Evolutionary conservation across 2,113 vertebrate genomes (phyloP), one percentile per base, ranked within the genome.

Genomic region (Leptobrachium leishanense): DNA sequence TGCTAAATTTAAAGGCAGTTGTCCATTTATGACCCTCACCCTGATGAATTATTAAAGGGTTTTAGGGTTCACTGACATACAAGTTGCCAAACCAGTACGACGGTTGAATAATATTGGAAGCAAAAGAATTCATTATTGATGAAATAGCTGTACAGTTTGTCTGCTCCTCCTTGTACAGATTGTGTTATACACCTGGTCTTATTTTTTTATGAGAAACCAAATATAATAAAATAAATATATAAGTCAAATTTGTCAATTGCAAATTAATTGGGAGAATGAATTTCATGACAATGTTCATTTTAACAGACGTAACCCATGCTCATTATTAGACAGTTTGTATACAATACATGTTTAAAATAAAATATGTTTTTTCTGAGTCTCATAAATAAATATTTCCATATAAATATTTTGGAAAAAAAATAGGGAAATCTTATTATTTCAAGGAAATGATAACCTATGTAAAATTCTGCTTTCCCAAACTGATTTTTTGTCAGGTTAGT

Each of bases 141-240:
- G 67, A 55, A 73, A 79, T 72, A 57, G 77, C 71, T 68, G 70
- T 74, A 79, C 50, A 59, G 72, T 74, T 54, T 67, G 69, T 68
- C 71, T 74, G 71, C 68, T 80, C 43, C 72, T 68, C 65, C 78
- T 68, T 80, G 71, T 74, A 68, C 78, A 80, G 71, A 80, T 68
- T 74, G 70, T 74, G 78, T 74, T 74, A 80, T 68, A 80, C 66
- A 80, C 64, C 65, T 55, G 53, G 72, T 68, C 71, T 72, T 74
- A 80, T 80, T 80, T 80, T 78, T 80, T 74, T 74, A 80, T 74
- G 64, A 68, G 42, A 74, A 74, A 74, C 53, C 71, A 74, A 80
- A 80, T 62, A 44, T 80, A 74, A 80, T 74, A 80, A 74, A 79
- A 79, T 55, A 67, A 80, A 80, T 43, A 80, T 20, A 43, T 80